Percentiles rank a stretch among this genome's conserved stretches.
Conservation (phyloP, 1,140 invertebrate genomes). For the Triops cancriformis region DNA sequence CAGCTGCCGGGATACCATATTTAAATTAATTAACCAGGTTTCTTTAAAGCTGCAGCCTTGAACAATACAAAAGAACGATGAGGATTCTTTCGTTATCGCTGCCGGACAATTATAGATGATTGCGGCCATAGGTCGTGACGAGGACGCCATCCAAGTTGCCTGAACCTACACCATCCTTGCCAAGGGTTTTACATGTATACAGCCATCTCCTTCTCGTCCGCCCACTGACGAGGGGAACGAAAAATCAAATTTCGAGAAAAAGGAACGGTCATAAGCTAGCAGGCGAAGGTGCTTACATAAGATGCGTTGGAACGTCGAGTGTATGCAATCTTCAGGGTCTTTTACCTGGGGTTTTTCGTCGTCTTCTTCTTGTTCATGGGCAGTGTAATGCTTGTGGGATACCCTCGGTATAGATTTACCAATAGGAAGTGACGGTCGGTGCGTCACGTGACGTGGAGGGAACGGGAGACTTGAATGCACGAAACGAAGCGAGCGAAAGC, state of each 20-base stretch:
- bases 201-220: neutral
- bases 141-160: neutral
- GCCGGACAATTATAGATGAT: conserved; percentile 5
- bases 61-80: neutral
- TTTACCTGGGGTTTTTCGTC: neutral
- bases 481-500: conserved; percentile 9
- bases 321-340: neutral
- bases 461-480: neutral
- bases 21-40: too few relatives aligned
- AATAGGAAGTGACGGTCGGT: neutral
- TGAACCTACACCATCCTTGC: neutral
- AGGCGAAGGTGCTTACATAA: neutral
- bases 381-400: neutral
- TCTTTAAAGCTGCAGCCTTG: neutral
- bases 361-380: neutral
- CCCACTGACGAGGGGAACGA: neutral
- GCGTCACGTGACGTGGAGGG: neutral
- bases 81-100: neutral
- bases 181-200: neutral
- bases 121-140: neutral
- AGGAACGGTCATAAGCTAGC: neutral
- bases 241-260: neutral
- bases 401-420: neutral
- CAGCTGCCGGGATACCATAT: too few relatives aligned
- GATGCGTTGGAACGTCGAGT: neutral